Percentiles rank a stretch among this genome's conserved stretches.
These are phyloP conservation scores for Xyliphius kryptos DNA, from an alignment of 2,113 vertebrate genomes.

Conservation along the genomic window DNA sequence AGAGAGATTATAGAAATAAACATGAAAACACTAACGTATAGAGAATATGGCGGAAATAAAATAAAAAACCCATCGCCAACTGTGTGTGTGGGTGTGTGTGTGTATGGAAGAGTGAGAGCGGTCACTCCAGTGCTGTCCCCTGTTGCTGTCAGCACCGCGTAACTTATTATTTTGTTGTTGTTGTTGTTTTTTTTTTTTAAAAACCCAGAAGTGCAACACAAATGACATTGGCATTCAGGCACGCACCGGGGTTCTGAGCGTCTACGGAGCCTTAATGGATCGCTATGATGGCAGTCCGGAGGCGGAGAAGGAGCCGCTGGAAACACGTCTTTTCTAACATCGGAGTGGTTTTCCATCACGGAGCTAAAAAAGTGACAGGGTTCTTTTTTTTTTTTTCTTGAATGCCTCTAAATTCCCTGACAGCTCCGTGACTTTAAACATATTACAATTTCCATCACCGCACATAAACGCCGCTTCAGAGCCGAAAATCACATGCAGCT, in stretches of 20 bases:
- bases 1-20: too few species aligned
- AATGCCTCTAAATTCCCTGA: constrained; percentile 5
- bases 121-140: constrained; percentile 17
- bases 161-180: constrained; percentile 17
- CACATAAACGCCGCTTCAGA: too few species aligned
- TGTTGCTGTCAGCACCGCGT: constrained; percentile 16
- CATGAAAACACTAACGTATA: too few species aligned
- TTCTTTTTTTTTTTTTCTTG: constrained; percentile 5
- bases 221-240: constrained; percentile 27
- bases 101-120: too few species aligned
- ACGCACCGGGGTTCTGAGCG: constrained; percentile 22
- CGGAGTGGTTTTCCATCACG: constrained; percentile 18
- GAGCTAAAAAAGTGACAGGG: constrained; percentile 13
- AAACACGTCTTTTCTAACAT: constrained; percentile 11
- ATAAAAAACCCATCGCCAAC: too few species aligned
- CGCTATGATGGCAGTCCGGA: constrained; percentile 24
- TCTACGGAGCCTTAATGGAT: constrained; percentile 33
- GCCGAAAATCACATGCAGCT: constrained; percentile 4
- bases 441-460: constrained; percentile 2
- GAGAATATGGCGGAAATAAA: too few species aligned
- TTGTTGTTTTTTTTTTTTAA: too few species aligned
- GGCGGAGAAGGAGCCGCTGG: constrained; percentile 12
- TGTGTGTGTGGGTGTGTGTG: too few species aligned
- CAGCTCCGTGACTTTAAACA: constrained; percentile 5
- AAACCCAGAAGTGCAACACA: constrained; percentile 28